Conservation (phyloP, 2,113 vertebrate species). For the Artemisiospiza belli region DNA sequence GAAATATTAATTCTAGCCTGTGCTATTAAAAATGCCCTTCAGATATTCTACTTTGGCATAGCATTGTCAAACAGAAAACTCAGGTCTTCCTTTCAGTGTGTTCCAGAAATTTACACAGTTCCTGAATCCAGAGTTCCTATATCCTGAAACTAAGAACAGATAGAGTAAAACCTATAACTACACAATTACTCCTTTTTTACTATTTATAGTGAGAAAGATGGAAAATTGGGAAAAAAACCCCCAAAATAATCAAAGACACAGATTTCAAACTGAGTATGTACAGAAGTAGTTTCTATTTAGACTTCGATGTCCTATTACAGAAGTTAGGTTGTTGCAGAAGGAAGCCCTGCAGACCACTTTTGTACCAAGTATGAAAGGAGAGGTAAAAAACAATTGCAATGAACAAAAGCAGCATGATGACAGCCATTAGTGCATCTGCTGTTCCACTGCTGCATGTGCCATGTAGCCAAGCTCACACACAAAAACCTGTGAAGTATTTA, state of each 20-base stretch:
- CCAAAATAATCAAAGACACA: neutral
- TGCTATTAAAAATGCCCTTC: neutral
- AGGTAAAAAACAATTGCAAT: neutral
- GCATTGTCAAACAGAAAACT: neutral
- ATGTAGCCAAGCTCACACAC: neutral
- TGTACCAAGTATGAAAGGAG: neutral
- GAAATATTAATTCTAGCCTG: neutral
- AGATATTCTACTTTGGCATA: neutral
- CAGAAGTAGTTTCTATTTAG: neutral
- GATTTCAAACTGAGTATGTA: neutral
- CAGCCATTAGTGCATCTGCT: neutral
- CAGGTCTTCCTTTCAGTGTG: neutral
- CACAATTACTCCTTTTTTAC: neutral
- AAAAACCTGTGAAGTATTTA: neutral
- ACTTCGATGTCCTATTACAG: neutral
- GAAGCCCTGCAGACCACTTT: neutral
- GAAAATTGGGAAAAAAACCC: neutral
- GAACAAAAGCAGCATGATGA: neutral
- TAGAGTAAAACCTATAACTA: neutral
- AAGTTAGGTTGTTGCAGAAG: neutral
- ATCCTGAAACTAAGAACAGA: neutral
- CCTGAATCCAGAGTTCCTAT: neutral
- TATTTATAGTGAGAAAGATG: neutral
- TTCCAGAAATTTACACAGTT: neutral
- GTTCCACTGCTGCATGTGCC: rapidly evolving